These are phyloP conservation scores for Isichthys henryi DNA, from an alignment of 2,113 vertebrate genomes.

Conservation along the genomic window DNA sequence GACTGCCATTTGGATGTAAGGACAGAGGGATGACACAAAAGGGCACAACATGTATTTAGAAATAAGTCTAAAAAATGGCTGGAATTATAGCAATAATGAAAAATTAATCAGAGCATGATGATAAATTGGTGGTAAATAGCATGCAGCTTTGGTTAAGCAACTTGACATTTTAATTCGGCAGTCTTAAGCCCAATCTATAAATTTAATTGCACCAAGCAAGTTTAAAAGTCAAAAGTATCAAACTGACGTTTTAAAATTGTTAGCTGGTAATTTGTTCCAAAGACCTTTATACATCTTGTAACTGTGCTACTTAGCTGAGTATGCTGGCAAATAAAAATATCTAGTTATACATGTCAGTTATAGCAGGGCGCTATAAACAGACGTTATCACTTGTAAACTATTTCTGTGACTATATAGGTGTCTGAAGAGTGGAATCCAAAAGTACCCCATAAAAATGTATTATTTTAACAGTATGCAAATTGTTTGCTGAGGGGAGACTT, in stretches of 20 bases:
- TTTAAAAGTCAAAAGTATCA: slow-evolving; percentile 5
- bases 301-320: background rate
- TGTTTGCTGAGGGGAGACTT: background rate
- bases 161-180: background rate
- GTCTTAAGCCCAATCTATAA: background rate
- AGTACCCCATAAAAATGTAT: background rate
- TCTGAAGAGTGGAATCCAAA: background rate
- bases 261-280: slow-evolving; percentile 3
- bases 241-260: background rate
- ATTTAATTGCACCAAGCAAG: background rate
- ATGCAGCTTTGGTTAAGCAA: background rate
- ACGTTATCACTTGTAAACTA: background rate
- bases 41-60: background rate
- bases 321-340: background rate
- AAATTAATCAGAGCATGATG: background rate
- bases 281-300: background rate
- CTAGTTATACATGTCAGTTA: background rate
- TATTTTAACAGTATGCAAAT: slow-evolving; percentile 2
- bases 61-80: background rate
- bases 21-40: background rate
- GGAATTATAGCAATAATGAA: background rate
- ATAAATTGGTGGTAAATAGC: background rate
- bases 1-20: background rate
- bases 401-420: background rate
- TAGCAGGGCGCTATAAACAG: background rate